These are phyloP conservation scores for Salvator merianae DNA, from an alignment of 2,113 vertebrate genomes.

Conservation along the genomic window DNA sequence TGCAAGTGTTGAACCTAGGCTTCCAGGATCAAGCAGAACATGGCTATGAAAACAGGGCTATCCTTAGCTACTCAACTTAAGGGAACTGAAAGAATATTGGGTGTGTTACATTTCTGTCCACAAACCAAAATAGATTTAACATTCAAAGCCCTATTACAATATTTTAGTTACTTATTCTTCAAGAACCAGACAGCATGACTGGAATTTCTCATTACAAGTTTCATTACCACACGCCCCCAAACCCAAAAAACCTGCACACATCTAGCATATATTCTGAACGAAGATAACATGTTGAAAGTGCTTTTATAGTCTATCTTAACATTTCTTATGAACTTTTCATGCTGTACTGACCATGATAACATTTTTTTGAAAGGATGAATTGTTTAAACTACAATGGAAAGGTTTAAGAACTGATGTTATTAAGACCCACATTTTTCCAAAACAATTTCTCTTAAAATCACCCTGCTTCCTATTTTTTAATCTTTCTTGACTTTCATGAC, in stretches of 20 bases:
- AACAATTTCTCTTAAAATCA: too few species aligned
- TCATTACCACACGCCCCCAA: neutral
- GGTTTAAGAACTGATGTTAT: conserved; percentile 10
- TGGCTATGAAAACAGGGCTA: neutral
- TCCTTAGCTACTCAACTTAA: neutral
- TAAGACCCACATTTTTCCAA: too few species aligned
- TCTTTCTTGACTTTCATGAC: too few species aligned
- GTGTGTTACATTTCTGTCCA: neutral
- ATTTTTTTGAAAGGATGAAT: conserved; percentile 10
- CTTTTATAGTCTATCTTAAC: neutral
- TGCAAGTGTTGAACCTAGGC: neutral
- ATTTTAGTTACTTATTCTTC: neutral
- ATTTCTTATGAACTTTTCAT: neutral
- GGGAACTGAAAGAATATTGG: neutral
- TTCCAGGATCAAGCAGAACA: neutral
- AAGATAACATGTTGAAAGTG: neutral
- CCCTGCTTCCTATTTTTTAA: too few species aligned
- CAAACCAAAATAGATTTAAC: neutral
- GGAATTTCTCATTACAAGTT: neutral
- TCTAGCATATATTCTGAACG: neutral
- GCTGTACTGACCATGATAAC: neutral
- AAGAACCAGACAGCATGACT: neutral
- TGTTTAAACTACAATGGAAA: neutral
- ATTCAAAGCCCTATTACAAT: too few species aligned
- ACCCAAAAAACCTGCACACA: too few species aligned